Evolutionary conservation across 2,113 vertebrate genomes (phyloP), one percentile per base, ranked within the genome.

Genomic region (Spermophilus dauricus): DNA sequence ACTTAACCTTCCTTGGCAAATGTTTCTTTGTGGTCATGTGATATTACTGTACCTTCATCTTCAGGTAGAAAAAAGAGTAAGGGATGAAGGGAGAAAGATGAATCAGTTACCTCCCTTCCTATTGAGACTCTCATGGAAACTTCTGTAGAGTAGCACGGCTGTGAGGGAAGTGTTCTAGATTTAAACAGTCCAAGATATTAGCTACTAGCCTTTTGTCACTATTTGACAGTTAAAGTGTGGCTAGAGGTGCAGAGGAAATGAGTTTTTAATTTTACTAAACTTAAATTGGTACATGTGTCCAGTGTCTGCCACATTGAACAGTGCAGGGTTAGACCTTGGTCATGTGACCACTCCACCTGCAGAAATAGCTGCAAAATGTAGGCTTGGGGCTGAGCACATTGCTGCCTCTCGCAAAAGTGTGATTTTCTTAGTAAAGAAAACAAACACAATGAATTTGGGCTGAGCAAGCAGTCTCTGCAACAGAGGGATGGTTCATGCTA

Each of bases 261-360:
- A 77, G 78, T 73, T 87, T 95, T 67, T 58, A 81, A 92, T 80
- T 86, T 75, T 63, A 83, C 5, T 93, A 37, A 17, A 83, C 86
- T 67, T 91, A 83, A 67, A 63, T 56, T 37, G 61, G 32, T 67
- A 4, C 20, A 3, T 48, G 42, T 67, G 13, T 42, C 61, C 73
- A 32, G 39, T 61, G 30, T 32, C 69, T 78, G 37, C 28, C 7
- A 12, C 37, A 34, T 37, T 56, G 42, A 75, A 82, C 13, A 72
- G 26, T 17, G 1, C 39, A 87, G 70, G 37, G 48, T 11, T 83
- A 51, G n/a, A 42, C 10, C 12, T 37, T 73, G 28, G 8, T 56
- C 78, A 26, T 3, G 1, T n/a, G n/a, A 34, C 45, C 10, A 45
- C 34, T 9, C n/a, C 1, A 2, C 63, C 14, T 69, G 45, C 14